Base-by-base conservation (phyloP, 1,140 invertebrate genomes). In the Hyles vespertilio region DNA sequence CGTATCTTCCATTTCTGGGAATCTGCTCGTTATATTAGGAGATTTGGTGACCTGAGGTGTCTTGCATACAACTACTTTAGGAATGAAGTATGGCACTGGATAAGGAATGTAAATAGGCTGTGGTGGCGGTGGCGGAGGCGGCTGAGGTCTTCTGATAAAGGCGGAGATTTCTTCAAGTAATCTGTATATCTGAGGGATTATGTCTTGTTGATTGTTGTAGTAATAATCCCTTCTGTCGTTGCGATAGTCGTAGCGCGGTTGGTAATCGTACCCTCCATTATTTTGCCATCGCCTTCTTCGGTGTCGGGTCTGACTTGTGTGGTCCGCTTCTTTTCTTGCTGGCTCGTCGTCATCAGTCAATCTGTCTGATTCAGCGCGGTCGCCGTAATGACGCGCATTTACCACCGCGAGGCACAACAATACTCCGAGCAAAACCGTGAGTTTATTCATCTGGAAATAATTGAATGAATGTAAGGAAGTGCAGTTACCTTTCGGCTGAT, bases 81-180 rank as follows among this genome's bases (percentile, higher is more conserved):
- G 66, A 0, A 74, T 40, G 51, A 72, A 54, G 52, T 76, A 74
- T 7, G 74, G 68, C 5, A 83, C 67, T 5, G 80, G 70, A 53
- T 78, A 79, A 10, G 81, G 79, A 7, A 84, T 65, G 57, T 81
- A 82, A 45, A 78, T 71, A 6, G 79, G 74, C 47, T 81, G 84
- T 0, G 77, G 77, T 11, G 69, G 69, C 3, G 70, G 70, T n/a
- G 77, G 71, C 2, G 79, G 70, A 5, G 75, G 52, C 7, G 50
- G 51, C 8, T 61, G 71, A 3, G 71, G 67, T 5, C 66, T 63
- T 49, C 57, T 73, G 3, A 77, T 36, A 7, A 72, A 65, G 6
- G 49, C 36, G 5, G 73, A 61, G 33, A 86, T 69, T 49, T 86
- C 83, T 10, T 84, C 76, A 44, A 86, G 59, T 45, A 73, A 47